These are phyloP conservation scores for Tenthredo notha DNA, from an alignment of 2,888 invertebrate species.

Conservation along the genomic window DNA sequence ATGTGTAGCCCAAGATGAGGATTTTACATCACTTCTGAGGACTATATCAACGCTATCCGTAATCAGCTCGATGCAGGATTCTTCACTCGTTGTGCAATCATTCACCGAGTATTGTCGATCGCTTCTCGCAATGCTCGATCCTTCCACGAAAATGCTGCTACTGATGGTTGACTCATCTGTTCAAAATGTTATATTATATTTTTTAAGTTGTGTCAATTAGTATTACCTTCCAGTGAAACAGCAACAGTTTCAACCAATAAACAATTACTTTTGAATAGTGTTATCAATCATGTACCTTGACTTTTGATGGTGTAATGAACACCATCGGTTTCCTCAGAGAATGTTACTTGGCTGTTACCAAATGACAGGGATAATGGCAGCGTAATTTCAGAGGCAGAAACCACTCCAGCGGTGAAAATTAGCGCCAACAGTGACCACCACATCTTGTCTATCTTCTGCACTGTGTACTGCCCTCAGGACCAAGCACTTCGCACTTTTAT, in stretches of 20 bases:
- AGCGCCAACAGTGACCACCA: conserved; percentile 34
- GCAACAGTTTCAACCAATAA: not conserved
- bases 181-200: not conserved
- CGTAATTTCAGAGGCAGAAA: conserved; percentile 18
- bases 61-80: not conserved
- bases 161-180: not conserved
- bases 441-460: not conserved
- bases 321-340: not conserved
- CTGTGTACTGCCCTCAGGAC: not conserved
- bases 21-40: not conserved
- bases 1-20: not conserved
- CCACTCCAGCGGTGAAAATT: not conserved
- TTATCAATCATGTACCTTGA: not conserved
- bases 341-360: not conserved
- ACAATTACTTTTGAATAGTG: not conserved
- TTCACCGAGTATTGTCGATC: conserved; percentile 10
- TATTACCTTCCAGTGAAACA: no score
- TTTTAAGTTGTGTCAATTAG: no score
- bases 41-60: not conserved
- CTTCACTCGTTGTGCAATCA: not conserved
- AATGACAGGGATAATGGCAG: conserved; percentile 5
- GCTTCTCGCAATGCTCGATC: not conserved
- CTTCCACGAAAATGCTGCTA: not conserved
- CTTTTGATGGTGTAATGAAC: not conserved
- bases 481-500: not conserved